A percentile compares a stretch with the other conserved stretches of the same genome.
Conservation (phyloP, 2,888 invertebrate genomes). For the Allacma fusca region DNA sequence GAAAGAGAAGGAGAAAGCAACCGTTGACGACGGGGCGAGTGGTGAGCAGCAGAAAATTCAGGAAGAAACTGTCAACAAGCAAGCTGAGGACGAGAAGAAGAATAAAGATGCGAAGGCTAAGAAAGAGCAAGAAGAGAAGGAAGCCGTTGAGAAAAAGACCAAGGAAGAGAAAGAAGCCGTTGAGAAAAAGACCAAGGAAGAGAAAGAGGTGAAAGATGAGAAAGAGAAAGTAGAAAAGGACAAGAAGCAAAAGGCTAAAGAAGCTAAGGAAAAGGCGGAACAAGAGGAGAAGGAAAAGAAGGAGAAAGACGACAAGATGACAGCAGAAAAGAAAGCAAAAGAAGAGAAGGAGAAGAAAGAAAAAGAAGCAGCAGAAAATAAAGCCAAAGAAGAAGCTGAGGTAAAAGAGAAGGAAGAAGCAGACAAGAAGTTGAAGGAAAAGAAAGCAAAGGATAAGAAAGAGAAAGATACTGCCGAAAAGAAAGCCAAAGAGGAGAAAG, state of each 20-base stretch:
- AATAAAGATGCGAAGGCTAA: constrained; percentile 17
- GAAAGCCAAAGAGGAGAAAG: background rate
- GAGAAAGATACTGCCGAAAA: background rate
- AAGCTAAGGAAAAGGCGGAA: constrained; percentile 3
- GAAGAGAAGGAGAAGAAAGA: constrained; percentile 8
- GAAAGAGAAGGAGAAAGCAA: constrained; percentile 10
- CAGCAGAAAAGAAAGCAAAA: background rate
- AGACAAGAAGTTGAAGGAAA: constrained; percentile 5
- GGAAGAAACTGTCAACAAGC: background rate
- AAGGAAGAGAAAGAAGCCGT: constrained; percentile 30
- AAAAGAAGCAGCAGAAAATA: constrained; percentile 23
- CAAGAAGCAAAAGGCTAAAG: constrained; percentile 2
- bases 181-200: constrained; percentile 23
- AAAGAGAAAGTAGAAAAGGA: constrained; percentile 23
- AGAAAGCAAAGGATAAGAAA: constrained; percentile 29
- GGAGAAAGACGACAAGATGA: background rate
- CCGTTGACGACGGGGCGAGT: background rate
- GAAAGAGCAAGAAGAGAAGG: constrained; percentile 25
- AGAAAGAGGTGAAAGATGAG: constrained; percentile 15
- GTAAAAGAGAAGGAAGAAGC: constrained; percentile 11
- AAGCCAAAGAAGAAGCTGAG: constrained; percentile 16
- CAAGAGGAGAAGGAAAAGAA: background rate
- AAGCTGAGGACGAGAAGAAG: constrained; percentile 30
- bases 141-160: background rate
- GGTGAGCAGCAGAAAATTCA: too few relatives aligned